Evolutionary conservation across 1,140 invertebrate species (phyloP), one percentile per base, ranked within the genome.

Genomic region (Pseudoatta argentina): DNA sequence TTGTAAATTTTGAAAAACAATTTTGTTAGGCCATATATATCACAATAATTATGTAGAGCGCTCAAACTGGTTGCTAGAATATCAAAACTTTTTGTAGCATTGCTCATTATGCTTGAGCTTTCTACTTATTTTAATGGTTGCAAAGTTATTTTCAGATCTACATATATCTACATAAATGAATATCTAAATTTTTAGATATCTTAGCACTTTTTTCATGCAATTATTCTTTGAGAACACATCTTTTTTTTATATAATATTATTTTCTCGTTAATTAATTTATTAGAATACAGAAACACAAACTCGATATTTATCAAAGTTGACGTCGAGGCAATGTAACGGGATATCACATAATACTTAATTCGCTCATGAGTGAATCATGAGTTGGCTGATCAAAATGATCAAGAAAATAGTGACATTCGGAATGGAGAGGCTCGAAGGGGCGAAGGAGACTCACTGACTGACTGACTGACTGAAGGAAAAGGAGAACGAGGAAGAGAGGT

Each of bases 341-440:
- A 44, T 44, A 7, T 51, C 6, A 7, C 75, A 69, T 88, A 87
- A 89, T 87, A 88, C 89, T 86, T 83, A 88, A 92, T 90, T 89
- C 71, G 86, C 30, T 48, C 75, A 55, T 67, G 82, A 44, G 39
- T 44, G 39, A 8, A 73, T 81, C 69, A 30, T 61, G 16, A 72
- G 55, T 85, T 51, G 77, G 21, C 48, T 39, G 48, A 55, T 72
- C 59, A 18, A 27, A 64, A 14, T 48, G 78, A 66, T 7, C 57
- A 53, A 27, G n/a, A 87, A 85, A 88, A 89, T 61, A 82, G 44
- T 44, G 76, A 39, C 24, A 51, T 69, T n/a, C 61, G 69, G 55
- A 69, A 16, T 18, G 59, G 34, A 39, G 34, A 51, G 66, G 63
- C 8, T 39, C 27, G 78, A 75, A n/a, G 30, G 27, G 64, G 73